Evolutionary conservation across 2,113 vertebrate species (phyloP), one percentile per base, ranked within the genome.

Genomic region (Pterocles burchelli): DNA sequence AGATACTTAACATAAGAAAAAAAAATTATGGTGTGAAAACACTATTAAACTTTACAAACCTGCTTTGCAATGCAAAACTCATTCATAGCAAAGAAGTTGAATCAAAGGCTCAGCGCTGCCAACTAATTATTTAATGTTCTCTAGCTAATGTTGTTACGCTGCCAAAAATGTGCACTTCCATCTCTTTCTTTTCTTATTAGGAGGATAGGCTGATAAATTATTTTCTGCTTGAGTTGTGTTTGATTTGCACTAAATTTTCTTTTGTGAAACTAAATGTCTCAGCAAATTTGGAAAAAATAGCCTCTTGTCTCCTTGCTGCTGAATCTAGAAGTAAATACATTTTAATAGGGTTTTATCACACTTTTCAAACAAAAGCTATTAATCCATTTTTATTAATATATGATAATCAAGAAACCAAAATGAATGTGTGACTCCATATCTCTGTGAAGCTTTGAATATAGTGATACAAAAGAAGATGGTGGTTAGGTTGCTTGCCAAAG

Each of bases 81-180:
- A 5, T 94, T 92, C 84, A 90, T 55, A 78, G 82, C 34, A 66
- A 80, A 94, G 59, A 59, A 66, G 55, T 71, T 88, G 74, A 96
- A 73, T 88, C 67, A 83, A 85, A 94, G 22, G 26, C 79, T 95
- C 22, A 62, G 59, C 21, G 20, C 52, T 66, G 88, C 71, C 63
- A 91, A 63, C 51, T 86, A 41, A 85, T 96, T 88, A 93, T 91
- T 96, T 91, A 82, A 90, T 90, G 73, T 95, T 90, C 57, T 88
- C 67, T 33, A 91, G 85, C 62, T 90, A 76, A 93, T 80, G 65
- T 51, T 71, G 57, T 85, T 93, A 63, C 1, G 5, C 82, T 93
- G 91, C 93, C 82, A 80, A 91, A 94, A 96, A 59, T 77, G 24
- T 65, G 68, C 1, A 4, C 45, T 93, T 63, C 67, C 51, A 38